These are phyloP conservation scores for Parapristionchus giblindavisi DNA, from an alignment of 2,888 invertebrate species.

Conservation along the genomic window DNA sequence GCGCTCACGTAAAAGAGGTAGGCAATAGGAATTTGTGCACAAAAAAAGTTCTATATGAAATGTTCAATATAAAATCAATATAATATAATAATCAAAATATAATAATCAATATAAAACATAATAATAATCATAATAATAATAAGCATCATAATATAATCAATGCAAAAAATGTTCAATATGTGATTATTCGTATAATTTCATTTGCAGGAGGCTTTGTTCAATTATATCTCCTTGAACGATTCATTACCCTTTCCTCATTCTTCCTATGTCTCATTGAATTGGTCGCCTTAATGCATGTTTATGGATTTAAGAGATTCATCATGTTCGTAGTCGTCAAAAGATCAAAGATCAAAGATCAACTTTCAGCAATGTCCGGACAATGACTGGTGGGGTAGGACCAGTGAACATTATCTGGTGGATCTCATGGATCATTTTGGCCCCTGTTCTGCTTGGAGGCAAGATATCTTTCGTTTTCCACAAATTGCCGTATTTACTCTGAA, in stretches of 20 bases:
- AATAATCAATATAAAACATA: too few relatives aligned
- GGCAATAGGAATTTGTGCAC: too few relatives aligned
- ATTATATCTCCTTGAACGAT: not conserved
- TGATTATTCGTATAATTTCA: too few relatives aligned
- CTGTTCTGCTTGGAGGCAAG: constrained; percentile 3
- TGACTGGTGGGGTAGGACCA: constrained; percentile 28
- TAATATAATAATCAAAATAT: too few relatives aligned
- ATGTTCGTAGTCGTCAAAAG: constrained; percentile 14
- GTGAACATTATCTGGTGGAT: constrained; percentile 28
- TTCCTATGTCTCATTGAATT: constrained; percentile 11
- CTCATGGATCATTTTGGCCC: constrained; percentile 19
- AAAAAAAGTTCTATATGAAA: too few relatives aligned
- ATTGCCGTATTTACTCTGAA: not conserved
- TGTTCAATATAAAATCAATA: too few relatives aligned
- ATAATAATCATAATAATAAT: too few relatives aligned
- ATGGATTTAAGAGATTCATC: constrained; percentile 32
- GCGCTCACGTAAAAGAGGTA: too few relatives aligned
- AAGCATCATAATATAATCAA: too few relatives aligned
- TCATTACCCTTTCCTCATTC: not conserved
- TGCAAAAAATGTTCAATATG: too few relatives aligned
- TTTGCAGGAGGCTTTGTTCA: constrained; percentile 17
- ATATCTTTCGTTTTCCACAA: not conserved
- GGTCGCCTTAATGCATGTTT: constrained; percentile 12
- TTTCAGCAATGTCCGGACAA: constrained; percentile 32
- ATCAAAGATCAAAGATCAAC: too few relatives aligned